These are phyloP conservation scores for Drosophila vallismaia DNA, from an alignment of 2,888 invertebrate species.

Conservation along the genomic window DNA sequence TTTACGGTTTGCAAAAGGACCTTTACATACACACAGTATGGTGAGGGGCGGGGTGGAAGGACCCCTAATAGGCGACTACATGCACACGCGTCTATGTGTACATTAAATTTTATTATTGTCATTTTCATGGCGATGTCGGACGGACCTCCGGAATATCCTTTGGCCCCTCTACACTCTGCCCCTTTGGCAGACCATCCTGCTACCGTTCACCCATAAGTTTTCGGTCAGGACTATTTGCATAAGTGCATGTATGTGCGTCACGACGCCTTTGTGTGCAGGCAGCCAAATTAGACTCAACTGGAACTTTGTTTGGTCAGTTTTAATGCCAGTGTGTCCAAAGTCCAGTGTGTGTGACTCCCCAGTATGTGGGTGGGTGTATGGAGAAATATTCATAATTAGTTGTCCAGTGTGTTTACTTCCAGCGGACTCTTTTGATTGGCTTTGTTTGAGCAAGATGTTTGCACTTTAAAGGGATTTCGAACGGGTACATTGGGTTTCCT, in stretches of 20 bases:
- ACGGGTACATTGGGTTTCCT: constrained; percentile 3
- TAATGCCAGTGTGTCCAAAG: constrained; percentile 63
- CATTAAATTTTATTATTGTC: constrained; percentile 80
- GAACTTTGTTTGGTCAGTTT: constrained; percentile 78
- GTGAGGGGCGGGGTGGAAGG: constrained; percentile 6
- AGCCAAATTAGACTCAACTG: constrained; percentile 71
- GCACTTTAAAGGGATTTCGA: constrained; percentile 13
- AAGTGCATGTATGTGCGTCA: constrained; percentile 44
- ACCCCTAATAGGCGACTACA: constrained; percentile 21
- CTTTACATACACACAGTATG: constrained; percentile 61
- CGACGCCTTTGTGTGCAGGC: constrained; percentile 31
- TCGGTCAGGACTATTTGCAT: constrained; percentile 66
- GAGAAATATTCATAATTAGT: constrained; percentile 77
- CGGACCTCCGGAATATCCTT: constrained; percentile 9
- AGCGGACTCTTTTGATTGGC: constrained; percentile 32
- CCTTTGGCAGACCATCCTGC: constrained; percentile 2
- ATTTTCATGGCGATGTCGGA: constrained; percentile 65
- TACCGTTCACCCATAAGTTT: constrained; percentile 50
- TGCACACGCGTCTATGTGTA: constrained; percentile 65
- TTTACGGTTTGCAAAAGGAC: constrained; percentile 72
- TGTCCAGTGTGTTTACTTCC: constrained; percentile 35
- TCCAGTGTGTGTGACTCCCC: not conserved
- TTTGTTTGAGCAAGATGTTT: constrained; percentile 33
- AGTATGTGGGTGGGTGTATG: constrained; percentile 46
- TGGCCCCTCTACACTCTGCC: no score